Conservation (phyloP, 2,888 invertebrate species). For the Colostygia pectinataria region DNA sequence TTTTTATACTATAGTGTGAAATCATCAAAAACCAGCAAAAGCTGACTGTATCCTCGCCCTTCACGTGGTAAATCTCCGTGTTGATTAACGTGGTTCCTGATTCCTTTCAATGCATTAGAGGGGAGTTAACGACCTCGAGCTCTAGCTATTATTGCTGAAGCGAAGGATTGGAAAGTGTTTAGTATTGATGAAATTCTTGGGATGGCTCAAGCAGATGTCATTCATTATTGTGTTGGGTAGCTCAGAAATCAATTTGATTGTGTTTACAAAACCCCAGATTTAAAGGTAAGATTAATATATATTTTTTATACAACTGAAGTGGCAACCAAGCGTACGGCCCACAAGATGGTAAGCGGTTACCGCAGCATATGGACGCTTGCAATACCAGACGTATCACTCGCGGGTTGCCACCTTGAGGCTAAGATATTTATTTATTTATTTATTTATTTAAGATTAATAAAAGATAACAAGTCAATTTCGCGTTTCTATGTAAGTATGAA, state of each 20-base stretch:
- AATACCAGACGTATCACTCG: no score
- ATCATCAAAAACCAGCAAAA: slow-evolving; percentile 1
- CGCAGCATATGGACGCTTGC: no score
- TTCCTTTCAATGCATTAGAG: slow-evolving; percentile 54
- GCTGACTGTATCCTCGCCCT: slow-evolving; percentile 35
- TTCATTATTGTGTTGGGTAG: background rate
- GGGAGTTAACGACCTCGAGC: slow-evolving; percentile 39
- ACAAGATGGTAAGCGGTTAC: no score
- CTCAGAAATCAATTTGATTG: background rate
- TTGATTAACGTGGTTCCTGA: slow-evolving; percentile 60
- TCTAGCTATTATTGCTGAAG: slow-evolving; percentile 20
- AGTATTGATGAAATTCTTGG: slow-evolving; percentile 25
- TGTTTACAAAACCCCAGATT: background rate
- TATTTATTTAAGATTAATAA: no score
- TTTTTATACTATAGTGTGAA: no score
- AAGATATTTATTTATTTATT: no score
- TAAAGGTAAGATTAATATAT: no score
- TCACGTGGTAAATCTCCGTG: slow-evolving; percentile 55
- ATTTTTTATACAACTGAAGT: no score
- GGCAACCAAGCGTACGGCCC: no score
- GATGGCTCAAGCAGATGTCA: slow-evolving; percentile 17
- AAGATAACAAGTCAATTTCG: no score
- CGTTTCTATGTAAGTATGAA: no score
- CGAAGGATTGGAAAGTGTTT: slow-evolving; percentile 26
- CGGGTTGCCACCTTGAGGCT: no score